phyloP scores from a whole-genome alignment of 1,140 invertebrate genomes.

The Hypothenemus hampei region DNA sequence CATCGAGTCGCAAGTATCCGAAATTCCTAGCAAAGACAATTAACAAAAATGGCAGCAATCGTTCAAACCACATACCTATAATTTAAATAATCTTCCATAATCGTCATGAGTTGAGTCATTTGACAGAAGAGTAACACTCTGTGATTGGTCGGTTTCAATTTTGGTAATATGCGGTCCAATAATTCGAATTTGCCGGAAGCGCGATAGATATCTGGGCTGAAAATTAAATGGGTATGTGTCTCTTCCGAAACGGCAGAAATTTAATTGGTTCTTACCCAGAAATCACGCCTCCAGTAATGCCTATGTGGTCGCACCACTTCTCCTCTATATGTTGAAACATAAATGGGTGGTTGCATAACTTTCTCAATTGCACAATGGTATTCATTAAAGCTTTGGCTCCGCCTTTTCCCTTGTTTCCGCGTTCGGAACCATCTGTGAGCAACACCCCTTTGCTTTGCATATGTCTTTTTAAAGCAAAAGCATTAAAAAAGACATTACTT shows the following conservation, averaged over 20 bases:
- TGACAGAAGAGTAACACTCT: conserved; percentile 97
- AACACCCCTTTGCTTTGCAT: conserved; percentile 97
- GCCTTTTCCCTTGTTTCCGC: conserved; percentile 52
- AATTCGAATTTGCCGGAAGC: conserved; percentile 98
- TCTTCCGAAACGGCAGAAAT: too few relatives aligned
- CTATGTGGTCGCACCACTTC: conserved; percentile 89
- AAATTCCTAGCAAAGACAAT: too few relatives aligned
- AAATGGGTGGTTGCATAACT: conserved; percentile 99
- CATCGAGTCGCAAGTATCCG: conserved; percentile 75
- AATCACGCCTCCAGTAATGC: conserved; percentile 64
- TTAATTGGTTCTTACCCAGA: conserved; percentile 88
- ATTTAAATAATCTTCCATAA: conserved; percentile 96
- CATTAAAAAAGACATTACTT: too few relatives aligned
- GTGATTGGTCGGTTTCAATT: conserved; percentile 86
- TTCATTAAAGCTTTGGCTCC: conserved; percentile 98
- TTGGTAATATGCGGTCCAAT: conserved; percentile 94
- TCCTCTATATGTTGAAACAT: conserved; percentile 99
- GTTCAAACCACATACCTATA: too few relatives aligned
- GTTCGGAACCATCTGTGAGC: conserved; percentile 92
- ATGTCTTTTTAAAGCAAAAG: too few relatives aligned
- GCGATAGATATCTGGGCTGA: too few relatives aligned
- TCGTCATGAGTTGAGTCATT: conserved; percentile 99
- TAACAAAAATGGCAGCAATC: too few relatives aligned
- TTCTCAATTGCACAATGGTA: conserved; percentile 96
- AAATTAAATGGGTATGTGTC: too few relatives aligned